Conservation (phyloP, 2,113 vertebrate genomes). For the Eulacestoma nigropectus region DNA sequence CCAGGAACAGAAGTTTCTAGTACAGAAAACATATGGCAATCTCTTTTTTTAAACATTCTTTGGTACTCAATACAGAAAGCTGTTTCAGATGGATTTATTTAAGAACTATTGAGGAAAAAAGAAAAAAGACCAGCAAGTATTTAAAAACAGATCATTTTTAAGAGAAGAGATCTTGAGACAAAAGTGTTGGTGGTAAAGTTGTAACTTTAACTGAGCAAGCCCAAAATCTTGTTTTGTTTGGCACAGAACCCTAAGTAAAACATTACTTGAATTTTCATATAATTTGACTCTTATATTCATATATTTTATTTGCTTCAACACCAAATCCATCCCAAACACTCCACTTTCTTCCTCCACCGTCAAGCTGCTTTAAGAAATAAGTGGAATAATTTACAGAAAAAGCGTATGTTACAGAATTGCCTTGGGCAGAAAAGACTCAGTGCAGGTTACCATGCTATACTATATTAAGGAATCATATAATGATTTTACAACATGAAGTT, state of each 20-base stretch:
- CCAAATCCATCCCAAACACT: not conserved
- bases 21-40: not conserved
- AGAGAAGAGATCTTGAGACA: not conserved
- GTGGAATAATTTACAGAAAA: not conserved
- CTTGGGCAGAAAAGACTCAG: not conserved
- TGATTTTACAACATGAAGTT: not conserved
- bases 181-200: not conserved
- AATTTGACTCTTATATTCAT: not conserved
- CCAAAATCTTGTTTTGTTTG: not conserved
- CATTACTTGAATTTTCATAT: not conserved
- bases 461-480: not conserved
- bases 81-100: not conserved
- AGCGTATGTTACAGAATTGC: not conserved
- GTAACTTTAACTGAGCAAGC: not conserved
- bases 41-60: not conserved
- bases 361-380: not conserved
- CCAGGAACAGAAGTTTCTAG: not conserved
- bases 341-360: not conserved
- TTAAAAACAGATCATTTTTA: not conserved
- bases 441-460: not conserved
- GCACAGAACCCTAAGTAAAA: not conserved
- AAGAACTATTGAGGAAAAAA: not conserved
- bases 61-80: not conserved
- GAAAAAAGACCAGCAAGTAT: not conserved
- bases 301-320: not conserved